Evolutionary conservation across 2,113 vertebrate genomes (phyloP), one percentile per base, ranked within the genome.

Genomic region (Salminus brasiliensis): DNA sequence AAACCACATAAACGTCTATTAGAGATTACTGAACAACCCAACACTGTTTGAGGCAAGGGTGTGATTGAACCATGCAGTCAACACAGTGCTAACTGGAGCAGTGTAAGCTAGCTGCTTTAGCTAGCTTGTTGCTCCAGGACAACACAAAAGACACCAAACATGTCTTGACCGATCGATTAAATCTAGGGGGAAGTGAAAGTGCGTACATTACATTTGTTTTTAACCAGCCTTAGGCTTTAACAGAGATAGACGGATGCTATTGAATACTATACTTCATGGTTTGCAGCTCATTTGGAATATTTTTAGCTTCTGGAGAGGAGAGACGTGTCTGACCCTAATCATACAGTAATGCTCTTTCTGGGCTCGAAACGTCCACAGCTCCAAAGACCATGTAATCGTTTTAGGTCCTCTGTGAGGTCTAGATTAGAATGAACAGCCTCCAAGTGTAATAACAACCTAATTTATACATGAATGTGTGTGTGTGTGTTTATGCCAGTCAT

Each of bases 401-500:
- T 57, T 27, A 72, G 21, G 55, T 34, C 52, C 29, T 60, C 11
- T 62, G 3, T 62, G 62, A 11, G 23, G 43, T 47, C 21, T 12
- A n/a, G 36, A 13, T 63, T n/a, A 27, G 29, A 30, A 52, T 52
- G 29, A 66, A 49, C 62, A 74, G 6, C n/a, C 18, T 63, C 18
- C 18, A 63, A 74, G 18, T 32, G 29, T 36, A 52, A 59, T 9
- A 63, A 41, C 41, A 34, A 27, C 18, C n/a, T 60, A n/a, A 15
- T 45, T 29, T 21, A 12, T 78, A n/a, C 68, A 32, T 53, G 65
- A 13, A 21, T 30, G 29, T 47, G 59, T 72, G 70, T 62, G 34
- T 43, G 9, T 70, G 4, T 81, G 69, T 72, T n/a, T 74, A 3
- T 80, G 47, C 67, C 89, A 94, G 93, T 59, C 92, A 91, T 29